A percentile compares a stretch with the other conserved stretches of the same genome.
phyloP scores from a whole-genome alignment of 2,797 vertebrate species.

The Sebastes itinus region DNA sequence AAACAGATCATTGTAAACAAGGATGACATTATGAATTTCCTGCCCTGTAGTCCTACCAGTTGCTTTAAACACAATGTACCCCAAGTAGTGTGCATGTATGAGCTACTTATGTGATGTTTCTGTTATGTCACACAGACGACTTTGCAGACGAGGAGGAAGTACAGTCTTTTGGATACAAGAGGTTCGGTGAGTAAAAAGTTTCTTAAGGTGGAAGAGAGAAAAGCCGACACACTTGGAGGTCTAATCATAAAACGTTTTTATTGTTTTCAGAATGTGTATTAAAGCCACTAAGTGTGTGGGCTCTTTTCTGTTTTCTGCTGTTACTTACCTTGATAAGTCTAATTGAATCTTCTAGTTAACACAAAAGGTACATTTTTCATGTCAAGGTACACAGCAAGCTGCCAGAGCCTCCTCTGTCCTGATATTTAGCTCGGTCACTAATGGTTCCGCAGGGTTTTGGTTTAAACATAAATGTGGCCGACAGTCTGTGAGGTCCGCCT shows the following conservation, averaged over 20 bases:
- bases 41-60: not conserved
- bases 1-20: not conserved
- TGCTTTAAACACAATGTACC: not conserved
- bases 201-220: not conserved
- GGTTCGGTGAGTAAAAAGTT: conserved; percentile 91
- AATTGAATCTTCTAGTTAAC: not conserved
- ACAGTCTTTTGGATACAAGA: conserved; percentile 97
- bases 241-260: conserved; percentile 44
- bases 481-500: conserved; percentile 59
- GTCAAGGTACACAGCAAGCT: not conserved
- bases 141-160: conserved; percentile 97
- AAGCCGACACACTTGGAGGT: conserved; percentile 13
- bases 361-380: not conserved
- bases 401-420: conserved; percentile 24
- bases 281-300: conserved; percentile 52
- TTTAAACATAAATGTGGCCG: conserved; percentile 48
- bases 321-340: not conserved
- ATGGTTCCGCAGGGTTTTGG: conserved; percentile 19
- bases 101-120: conserved; percentile 58
- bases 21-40: not conserved
- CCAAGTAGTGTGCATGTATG: not conserved
- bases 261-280: conserved; percentile 15
- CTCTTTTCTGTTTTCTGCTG: not conserved
- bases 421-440: not conserved
- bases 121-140: conserved; percentile 88